Percentiles rank a stretch among this genome's conserved stretches.
Conservation (phyloP, 2,113 vertebrate genomes). For the Siniperca chuatsi region DNA sequence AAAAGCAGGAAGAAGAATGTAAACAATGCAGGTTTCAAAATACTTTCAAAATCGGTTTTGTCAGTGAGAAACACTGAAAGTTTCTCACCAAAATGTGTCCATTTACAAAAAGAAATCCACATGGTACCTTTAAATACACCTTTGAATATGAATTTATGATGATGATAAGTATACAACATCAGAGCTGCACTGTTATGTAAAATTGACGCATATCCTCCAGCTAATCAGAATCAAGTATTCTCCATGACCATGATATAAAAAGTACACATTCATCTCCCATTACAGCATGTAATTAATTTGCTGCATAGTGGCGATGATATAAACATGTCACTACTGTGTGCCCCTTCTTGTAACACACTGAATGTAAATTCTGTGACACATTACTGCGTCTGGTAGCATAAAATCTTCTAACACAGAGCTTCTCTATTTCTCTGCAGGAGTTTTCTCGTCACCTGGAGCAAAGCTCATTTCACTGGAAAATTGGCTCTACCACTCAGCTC, state of each 20-base stretch:
- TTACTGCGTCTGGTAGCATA: conserved; percentile 27
- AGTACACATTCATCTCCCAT: neutral
- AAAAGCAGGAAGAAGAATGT: neutral
- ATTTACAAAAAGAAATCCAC: neutral
- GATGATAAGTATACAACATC: neutral
- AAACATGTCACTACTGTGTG: conserved; percentile 17
- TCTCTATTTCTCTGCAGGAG: conserved; percentile 75
- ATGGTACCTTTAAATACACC: neutral
- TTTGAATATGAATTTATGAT: neutral
- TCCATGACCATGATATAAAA: conserved; percentile 3
- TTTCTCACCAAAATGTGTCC: too few species aligned
- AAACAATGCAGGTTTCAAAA: neutral
- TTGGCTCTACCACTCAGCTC: conserved; percentile 66
- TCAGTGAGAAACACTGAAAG: too few species aligned
- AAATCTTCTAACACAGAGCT: conserved; percentile 62
- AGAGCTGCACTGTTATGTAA: neutral
- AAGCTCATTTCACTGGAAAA: conserved; percentile 82
- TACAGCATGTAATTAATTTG: conserved; percentile 27
- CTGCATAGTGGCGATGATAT: neutral
- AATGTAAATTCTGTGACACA: conserved; percentile 61
- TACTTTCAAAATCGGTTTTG: too few species aligned
- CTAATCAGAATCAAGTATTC: conserved; percentile 14
- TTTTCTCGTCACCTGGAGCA: conserved; percentile 78
- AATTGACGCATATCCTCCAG: conserved; percentile 4
- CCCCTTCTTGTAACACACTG: conserved; percentile 9